These are phyloP conservation scores for Acrocyrtus sp. DNA, from an alignment of 2,888 invertebrate species.

Conservation along the genomic window DNA sequence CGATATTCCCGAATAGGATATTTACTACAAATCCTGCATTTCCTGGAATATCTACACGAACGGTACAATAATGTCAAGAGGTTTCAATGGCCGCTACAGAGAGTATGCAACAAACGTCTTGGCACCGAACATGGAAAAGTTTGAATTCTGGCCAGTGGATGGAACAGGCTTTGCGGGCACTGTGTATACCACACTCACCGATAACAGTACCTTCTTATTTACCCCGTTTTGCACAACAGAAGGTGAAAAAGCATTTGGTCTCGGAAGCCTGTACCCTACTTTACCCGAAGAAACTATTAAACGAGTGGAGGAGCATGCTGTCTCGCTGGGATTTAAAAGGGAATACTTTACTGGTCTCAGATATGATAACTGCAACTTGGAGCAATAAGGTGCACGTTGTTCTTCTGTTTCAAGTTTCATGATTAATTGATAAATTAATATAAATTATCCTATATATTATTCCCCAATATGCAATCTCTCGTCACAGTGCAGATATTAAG, in stretches of 20 bases:
- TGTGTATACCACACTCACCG: conserved; percentile 25
- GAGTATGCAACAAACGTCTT: conserved; percentile 2
- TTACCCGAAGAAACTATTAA: conserved; percentile 18
- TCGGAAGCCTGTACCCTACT: background rate
- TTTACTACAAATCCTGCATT: conserved; percentile 38
- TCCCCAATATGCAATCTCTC: no score
- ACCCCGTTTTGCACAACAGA: conserved; percentile 7
- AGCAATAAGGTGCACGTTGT: no score
- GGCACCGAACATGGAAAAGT: conserved; percentile 7
- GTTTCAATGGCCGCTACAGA: conserved; percentile 14
- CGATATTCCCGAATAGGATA: conserved; percentile 24
- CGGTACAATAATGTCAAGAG: conserved; percentile 19
- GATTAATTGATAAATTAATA: no score
- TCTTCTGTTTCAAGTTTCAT: background rate
- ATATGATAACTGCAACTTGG: conserved; percentile 23
- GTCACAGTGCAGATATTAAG: no score
- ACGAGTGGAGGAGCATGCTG: conserved; percentile 10
- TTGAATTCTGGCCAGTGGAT: conserved; percentile 6
- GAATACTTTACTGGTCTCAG: conserved; percentile 26
- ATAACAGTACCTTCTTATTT: conserved; percentile 30
- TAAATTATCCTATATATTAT: no score
- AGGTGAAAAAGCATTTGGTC: conserved; percentile 13
- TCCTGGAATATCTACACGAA: conserved; percentile 21
- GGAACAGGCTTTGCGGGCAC: conserved; percentile 27
- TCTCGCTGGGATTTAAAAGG: conserved; percentile 15